Evolutionary conservation across 2,797 vertebrate genomes (phyloP), one percentile per base, ranked within the genome.

Genomic region (Trichosurus vulpecula): DNA sequence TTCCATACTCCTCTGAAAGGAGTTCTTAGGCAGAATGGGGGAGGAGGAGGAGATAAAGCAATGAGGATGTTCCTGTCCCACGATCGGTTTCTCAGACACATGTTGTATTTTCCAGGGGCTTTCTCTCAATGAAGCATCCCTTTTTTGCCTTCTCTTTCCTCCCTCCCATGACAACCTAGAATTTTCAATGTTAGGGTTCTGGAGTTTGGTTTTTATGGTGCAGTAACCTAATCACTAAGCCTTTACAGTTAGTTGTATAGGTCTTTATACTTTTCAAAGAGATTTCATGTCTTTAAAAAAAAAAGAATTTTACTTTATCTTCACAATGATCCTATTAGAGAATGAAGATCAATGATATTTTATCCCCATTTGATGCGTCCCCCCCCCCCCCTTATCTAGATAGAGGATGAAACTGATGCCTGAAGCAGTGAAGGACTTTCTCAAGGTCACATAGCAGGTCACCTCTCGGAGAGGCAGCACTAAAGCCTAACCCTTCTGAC

Each of bases 1-100:
- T 94, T 57, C 3, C 31, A 22, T 93, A 54, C 91, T 74, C 90
- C 53, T 94, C 55, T 54, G 90, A 10, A 93, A 87, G 92, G 81
- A 92, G 61, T 81, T 74, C 41, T 91, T 90, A 1, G 55, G 93
- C 93, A 54, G 51, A 87, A 25, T 54, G 90, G 53, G 90, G 90
- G 90, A 31, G 52, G 89, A 90, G 90, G 27, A 54, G 52, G 52
- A 90, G 90, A 52, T 25, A 54, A 54, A 90, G 30, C 90, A 31
- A 6, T 31, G 90, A 90, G 74, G 25, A 87, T 51, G 41, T 87
- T 87, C 74, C 41, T 87, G 74, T 87, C 74, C 74, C 74, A 87
- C 4, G 9, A 54, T 90, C 5, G 3, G 52, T 52, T 90, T 90
- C 52, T 90, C 12, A 54, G 52, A 54, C 13, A 35, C 31, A 31